Percentiles rank a stretch among this genome's conserved stretches.
These are phyloP conservation scores for Hippocampus kuda DNA, from an alignment of 2,797 vertebrate genomes.

Conservation along the genomic window DNA sequence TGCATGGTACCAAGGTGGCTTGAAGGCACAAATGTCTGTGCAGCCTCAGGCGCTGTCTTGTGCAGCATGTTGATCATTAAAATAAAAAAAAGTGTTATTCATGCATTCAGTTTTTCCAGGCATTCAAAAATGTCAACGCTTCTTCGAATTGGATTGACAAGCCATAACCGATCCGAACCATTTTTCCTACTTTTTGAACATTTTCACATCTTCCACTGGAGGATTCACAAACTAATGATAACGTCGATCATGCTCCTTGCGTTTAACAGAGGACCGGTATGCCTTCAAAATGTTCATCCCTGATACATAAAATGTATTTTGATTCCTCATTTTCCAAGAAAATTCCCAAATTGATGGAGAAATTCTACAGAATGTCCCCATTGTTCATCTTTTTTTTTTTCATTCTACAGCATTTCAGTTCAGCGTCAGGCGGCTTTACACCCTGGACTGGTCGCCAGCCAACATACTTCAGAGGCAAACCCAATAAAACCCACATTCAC, in stretches of 20 bases:
- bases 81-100: background rate
- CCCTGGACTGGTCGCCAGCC: background rate
- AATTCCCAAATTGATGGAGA: background rate
- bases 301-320: too few species aligned
- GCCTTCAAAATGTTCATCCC: too few species aligned
- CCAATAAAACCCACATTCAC: background rate
- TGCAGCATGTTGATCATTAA: background rate
- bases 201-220: too few species aligned
- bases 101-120: background rate
- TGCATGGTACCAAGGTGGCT: slow-evolving; percentile 6
- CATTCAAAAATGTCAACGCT: background rate
- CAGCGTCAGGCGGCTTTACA: background rate
- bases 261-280: too few species aligned
- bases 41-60: background rate
- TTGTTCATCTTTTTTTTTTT: background rate
- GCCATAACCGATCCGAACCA: background rate
- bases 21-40: background rate
- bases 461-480: background rate
- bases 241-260: too few species aligned
- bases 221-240: too few species aligned
- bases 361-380: background rate
- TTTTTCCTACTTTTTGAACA: background rate
- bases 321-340: background rate
- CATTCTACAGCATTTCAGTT: background rate
- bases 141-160: background rate